Conservation (phyloP, 2,888 invertebrate species). For the Lordiphosa andalusiaca region DNA sequence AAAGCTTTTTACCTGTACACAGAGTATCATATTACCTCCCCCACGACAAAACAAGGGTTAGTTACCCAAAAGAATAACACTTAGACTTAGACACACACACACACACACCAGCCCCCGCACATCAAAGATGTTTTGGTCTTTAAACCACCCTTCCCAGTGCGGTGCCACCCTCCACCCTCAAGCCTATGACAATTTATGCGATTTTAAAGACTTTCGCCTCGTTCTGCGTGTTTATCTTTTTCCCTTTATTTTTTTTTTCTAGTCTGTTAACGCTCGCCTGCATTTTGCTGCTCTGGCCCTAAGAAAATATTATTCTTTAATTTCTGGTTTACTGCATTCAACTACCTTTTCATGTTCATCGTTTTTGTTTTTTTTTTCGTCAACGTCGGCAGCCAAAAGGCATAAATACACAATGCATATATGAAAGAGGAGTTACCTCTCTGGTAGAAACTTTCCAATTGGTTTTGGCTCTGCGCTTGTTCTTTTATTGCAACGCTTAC, state of each 20-base stretch:
- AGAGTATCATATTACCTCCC: conserved; percentile 53
- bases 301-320: conserved; percentile 72
- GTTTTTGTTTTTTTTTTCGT: conserved; percentile 3
- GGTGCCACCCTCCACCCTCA: conserved; percentile 1
- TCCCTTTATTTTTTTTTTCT: conserved; percentile 15
- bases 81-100: conserved; percentile 41
- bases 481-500: conserved; percentile 55
- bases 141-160: conserved; percentile 16
- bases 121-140: conserved; percentile 18
- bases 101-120: conserved; percentile 2
- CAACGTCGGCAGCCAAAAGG: conserved; percentile 48
- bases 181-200: conserved; percentile 56
- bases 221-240: conserved; percentile 32
- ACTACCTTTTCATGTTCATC: conserved; percentile 25
- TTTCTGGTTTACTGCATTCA: conserved; percentile 63
- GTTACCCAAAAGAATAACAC: conserved; percentile 58
- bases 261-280: conserved; percentile 56
- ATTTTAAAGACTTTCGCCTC: conserved; percentile 58
- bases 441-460: conserved; percentile 29
- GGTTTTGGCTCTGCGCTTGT: conserved; percentile 25
- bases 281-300: conserved; percentile 56
- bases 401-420: conserved; percentile 62
- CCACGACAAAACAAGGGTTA: conserved; percentile 47
- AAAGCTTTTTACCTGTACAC: conserved; percentile 50
- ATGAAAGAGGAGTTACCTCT: conserved; percentile 15